A percentile compares a stretch with the other conserved stretches of the same genome.
Evolutionary conservation across 2,113 vertebrate genomes (phyloP).

Genomic region (Tenebrosternarchus preto): DNA sequence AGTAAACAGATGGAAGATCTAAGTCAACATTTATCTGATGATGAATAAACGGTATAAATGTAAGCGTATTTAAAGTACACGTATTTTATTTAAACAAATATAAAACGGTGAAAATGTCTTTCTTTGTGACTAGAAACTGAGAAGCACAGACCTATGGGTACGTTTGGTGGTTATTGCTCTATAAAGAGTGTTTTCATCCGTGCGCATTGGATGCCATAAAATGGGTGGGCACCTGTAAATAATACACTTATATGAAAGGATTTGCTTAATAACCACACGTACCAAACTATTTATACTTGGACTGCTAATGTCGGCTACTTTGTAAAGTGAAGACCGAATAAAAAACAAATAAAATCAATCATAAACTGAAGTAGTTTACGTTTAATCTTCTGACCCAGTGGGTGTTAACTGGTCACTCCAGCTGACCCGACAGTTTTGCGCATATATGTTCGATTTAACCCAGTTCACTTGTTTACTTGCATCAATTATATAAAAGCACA

Average conservation of each 20-base stretch:
- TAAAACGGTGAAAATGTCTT: no score
- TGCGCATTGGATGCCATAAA: neutral
- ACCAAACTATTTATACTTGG: neutral
- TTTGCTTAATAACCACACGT: neutral
- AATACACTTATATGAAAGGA: neutral
- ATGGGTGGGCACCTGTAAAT: slow-evolving; percentile 1
- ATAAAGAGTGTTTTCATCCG: no score
- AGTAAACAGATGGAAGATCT: no score
- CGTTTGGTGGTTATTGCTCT: no score
- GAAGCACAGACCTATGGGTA: no score
- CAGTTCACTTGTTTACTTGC: neutral
- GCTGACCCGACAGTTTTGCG: neutral
- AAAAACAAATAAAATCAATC: no score
- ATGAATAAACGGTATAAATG: no score
- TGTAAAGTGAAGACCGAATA: no score
- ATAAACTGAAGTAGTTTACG: neutral
- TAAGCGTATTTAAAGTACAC: no score
- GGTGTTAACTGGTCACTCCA: slow-evolving; percentile 3
- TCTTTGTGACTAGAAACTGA: no score
- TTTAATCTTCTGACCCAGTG: neutral
- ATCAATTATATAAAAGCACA: neutral
- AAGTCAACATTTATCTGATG: no score
- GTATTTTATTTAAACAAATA: no score
- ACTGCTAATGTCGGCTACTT: neutral
- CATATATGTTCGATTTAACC: neutral